Percentiles rank a stretch among this genome's conserved stretches.
phyloP scores from a whole-genome alignment of 2,888 invertebrate species.

The Tolmerus cingulatus region DNA sequence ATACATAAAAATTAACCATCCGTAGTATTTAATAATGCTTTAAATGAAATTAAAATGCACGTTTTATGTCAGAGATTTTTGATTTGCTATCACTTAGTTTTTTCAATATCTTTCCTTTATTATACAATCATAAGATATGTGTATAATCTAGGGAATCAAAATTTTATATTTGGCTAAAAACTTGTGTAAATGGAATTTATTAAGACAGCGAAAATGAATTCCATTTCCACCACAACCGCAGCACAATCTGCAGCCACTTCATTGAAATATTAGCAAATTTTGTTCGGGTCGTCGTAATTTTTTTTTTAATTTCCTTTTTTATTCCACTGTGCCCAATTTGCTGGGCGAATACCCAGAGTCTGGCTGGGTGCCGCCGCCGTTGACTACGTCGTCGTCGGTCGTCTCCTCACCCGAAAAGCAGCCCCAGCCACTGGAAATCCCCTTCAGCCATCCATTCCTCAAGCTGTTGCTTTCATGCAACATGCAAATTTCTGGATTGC shows the following conservation, averaged over 20 bases:
- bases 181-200: not conserved
- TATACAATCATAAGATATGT: no score
- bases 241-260: not conserved
- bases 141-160: no score
- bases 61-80: no score
- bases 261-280: not conserved
- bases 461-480: conserved; percentile 3
- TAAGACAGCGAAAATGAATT: not conserved
- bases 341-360: not conserved
- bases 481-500: not conserved
- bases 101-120: no score
- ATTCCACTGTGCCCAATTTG: not conserved
- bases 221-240: not conserved
- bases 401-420: not conserved
- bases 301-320: not conserved
- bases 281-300: not conserved
- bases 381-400: not conserved
- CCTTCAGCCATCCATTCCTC: conserved; percentile 1
- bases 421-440: not conserved
- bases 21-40: no score
- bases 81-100: no score
- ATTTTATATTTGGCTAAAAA: not conserved
- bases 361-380: not conserved
- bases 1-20: no score
- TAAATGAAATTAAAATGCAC: no score